Evolutionary conservation across 2,113 vertebrate genomes (phyloP), one percentile per base, ranked within the genome.

Genomic region (Nannospalax galili): DNA sequence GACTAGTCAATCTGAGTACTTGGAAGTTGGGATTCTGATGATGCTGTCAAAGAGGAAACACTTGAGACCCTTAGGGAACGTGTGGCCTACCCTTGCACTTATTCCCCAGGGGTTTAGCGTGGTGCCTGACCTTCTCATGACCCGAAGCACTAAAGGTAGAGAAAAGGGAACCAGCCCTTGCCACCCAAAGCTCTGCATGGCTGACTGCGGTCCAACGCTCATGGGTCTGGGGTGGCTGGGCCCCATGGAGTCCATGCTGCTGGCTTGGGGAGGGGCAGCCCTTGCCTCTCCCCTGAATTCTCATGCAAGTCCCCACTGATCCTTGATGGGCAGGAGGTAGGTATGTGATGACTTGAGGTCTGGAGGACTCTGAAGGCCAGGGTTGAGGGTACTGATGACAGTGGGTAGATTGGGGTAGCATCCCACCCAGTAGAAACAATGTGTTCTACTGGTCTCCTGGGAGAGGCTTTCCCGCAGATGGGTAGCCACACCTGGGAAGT

Each of bases 131-230:
- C 88, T 96, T 92, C 88, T 81, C 52, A 80, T 85, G 92, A 96
- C 64, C n/a, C 7, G 16, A 91, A 30, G 65, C 75, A 37, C 64
- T 77, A 72, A 24, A 86, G 64, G 42, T 67, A 93, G 74, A 96
- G 79, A 95, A 96, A 97, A 92, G 89, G 96, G 95, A 97, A 97
- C 69, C 87, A 94, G 75, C 26, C 17, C 32, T 75, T 73, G 37
- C 42, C 9, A 16, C 40, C 45, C 32, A 28, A 7, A 32, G 75
- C 14, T 96, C 82, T 79, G 72, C 93, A 48, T 40, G 91, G 65
- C 72, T 92, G 95, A 48, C 19, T 96, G 89, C 95, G 86, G 92
- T 88, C 62, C 85, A 97, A 74, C 4, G 52, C 26, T 91, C 72
- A 40, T 12, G 0, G 24, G 26, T 82, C 37, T 64, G 52, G 3